Conservation (phyloP, 2,888 invertebrate species). For the Perdita meconis region DNA sequence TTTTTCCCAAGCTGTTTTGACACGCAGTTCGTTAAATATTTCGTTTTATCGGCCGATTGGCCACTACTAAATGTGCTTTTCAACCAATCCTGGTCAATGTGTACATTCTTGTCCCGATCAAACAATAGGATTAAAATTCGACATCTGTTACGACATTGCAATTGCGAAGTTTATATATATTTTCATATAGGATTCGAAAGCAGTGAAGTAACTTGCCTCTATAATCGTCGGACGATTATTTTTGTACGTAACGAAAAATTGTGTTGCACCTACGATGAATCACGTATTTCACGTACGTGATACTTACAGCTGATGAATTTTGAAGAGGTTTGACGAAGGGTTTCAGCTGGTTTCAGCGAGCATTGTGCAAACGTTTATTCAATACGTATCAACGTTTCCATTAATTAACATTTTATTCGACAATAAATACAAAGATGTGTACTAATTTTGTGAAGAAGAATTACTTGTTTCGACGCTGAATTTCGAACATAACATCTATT, state of each 20-base stretch:
- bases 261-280: not conserved
- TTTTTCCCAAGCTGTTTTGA: constrained; percentile 68
- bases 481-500: not conserved
- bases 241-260: not conserved
- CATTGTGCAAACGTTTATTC: too few relatives aligned
- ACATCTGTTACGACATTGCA: constrained; percentile 74
- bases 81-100: constrained; percentile 72
- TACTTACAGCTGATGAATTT: not conserved
- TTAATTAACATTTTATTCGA: too few relatives aligned
- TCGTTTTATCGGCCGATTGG: constrained; percentile 77
- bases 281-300: not conserved
- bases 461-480: too few relatives aligned
- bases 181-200: constrained; percentile 19
- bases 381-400: too few relatives aligned
- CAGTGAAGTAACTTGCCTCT: not conserved
- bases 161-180: constrained; percentile 40
- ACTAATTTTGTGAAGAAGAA: too few relatives aligned
- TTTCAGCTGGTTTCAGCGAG: too few relatives aligned
- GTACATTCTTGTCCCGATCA: constrained; percentile 61
- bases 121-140: constrained; percentile 63
- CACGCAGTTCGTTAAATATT: constrained; percentile 60
- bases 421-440: too few relatives aligned
- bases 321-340: not conserved
- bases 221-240: not conserved
- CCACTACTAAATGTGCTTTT: constrained; percentile 58